phyloP scores from a whole-genome alignment of 2,888 invertebrate species.

The Pyrgus malvae region DNA sequence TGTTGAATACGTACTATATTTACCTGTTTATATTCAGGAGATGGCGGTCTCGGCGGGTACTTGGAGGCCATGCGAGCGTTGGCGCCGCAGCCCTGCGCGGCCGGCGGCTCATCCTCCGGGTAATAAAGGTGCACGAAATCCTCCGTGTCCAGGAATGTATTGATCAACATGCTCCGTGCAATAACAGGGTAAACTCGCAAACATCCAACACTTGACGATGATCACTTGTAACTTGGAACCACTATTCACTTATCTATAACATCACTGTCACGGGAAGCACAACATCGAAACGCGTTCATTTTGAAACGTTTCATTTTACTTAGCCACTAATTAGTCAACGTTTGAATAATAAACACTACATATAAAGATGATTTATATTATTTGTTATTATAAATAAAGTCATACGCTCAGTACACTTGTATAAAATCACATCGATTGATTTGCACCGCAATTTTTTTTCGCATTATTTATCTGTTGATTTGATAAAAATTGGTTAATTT shows the following conservation, averaged over 20 bases:
- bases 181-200: constrained; percentile 56
- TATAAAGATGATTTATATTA: constrained; percentile 46
- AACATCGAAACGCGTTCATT: constrained; percentile 55
- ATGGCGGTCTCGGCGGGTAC: constrained; percentile 67
- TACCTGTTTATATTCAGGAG: constrained; percentile 73
- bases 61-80: constrained; percentile 75
- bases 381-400: constrained; percentile 55
- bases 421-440: constrained; percentile 65
- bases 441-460: constrained; percentile 52
- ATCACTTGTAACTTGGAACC: constrained; percentile 36
- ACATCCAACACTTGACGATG: constrained; percentile 46
- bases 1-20: background rate
- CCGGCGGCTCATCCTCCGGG: constrained; percentile 71
- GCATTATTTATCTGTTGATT: constrained; percentile 28
- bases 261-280: constrained; percentile 66
- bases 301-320: constrained; percentile 64
- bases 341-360: constrained; percentile 40
- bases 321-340: constrained; percentile 27
- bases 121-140: constrained; percentile 79
- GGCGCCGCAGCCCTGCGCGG: constrained; percentile 69
- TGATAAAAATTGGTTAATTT: background rate
- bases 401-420: constrained; percentile 61
- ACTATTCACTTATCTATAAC: constrained; percentile 61
- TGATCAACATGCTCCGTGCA: constrained; percentile 75
- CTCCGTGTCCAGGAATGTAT: constrained; percentile 79